Evolutionary conservation across 2,113 vertebrate genomes (phyloP), one percentile per base, ranked within the genome.

Genomic region (Lonchura striata): DNA sequence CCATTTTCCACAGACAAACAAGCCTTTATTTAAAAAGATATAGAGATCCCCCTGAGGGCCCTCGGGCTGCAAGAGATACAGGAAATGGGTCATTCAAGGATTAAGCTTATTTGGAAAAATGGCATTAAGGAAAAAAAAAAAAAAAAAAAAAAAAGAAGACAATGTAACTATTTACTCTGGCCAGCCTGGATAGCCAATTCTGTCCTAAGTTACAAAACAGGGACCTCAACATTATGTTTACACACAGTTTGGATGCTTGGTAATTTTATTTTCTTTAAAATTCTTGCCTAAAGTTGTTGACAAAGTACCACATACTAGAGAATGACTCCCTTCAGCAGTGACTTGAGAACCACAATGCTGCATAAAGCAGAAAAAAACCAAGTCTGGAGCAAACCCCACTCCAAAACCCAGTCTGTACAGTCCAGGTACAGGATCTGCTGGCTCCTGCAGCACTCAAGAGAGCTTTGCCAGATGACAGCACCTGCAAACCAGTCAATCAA

Each of bases 11-110:
- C 41, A 71, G 46, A 96, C 94, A 96, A 96, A 86, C 95, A 88
- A 52, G 76, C n/a, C 79, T 91, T 97, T 94, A 68, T 96, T 95
- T 90, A 88, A 95, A 89, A 39, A 92, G 85, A 96, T 78, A 96
- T 22, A 86, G 71, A 95, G 68, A 92, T 86, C 72, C 25, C 90
- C 70, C 88, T 11, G 57, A 92, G 93, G 90, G 93, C 85, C 37
- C 76, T 96, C 47, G 27, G 13, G 31, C 92, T 68, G 71, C 77
- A 79, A 93, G 92, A 96, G 90, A 95, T 88, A 95, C 92, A 96
- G 95, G 94, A 96, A 96, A 88, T 75, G 75, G 93, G 71, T 70
- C 88, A 92, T 63, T 90, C 68, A 41, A 70, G 92, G 87, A 95
- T 95, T 94, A 93, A 83, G 33, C 85, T 91, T 90, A 80, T 94